Percentiles rank a stretch among this genome's conserved stretches.
Conservation (phyloP, 1,140 invertebrate species). For the Maconellicoccus hirsutus region DNA sequence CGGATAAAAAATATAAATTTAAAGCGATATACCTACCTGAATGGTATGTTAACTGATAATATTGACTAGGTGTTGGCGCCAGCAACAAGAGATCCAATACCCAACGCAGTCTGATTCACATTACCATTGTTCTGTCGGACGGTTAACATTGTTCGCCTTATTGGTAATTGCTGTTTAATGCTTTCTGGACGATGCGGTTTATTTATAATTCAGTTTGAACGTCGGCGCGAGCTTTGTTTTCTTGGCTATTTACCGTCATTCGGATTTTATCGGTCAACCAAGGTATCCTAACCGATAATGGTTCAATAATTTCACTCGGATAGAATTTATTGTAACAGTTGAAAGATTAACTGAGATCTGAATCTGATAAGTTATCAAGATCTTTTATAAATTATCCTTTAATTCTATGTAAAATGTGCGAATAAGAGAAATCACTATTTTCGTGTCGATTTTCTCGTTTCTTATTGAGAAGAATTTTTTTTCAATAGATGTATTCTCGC, state of each 20-base stretch:
- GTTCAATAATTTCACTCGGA: constrained; percentile 11
- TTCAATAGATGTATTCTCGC: not conserved
- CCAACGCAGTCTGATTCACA: constrained; percentile 16
- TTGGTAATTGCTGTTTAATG: constrained; percentile 22
- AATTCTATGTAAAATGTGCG: not conserved
- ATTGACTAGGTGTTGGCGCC: constrained; percentile 21
- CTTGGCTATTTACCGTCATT: constrained; percentile 13
- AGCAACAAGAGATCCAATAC: constrained; percentile 13
- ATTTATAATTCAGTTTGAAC: constrained; percentile 15
- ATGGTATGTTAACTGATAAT: constrained; percentile 17
- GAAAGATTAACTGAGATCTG: constrained; percentile 4
- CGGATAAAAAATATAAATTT: constrained; percentile 1
- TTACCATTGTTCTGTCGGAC: constrained; percentile 19
- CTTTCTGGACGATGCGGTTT: not conserved
- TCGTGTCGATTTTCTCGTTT: not conserved
- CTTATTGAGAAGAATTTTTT: not conserved
- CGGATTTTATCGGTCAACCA: not conserved
- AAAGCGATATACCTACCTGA: constrained; percentile 12
- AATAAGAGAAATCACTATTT: not conserved
- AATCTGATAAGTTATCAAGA: not conserved
- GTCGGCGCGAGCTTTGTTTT: constrained; percentile 13
- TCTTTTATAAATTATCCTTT: not conserved
- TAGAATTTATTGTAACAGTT: constrained; percentile 9
- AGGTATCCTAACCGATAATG: constrained; percentile 12
- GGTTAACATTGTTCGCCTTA: constrained; percentile 20